These are phyloP conservation scores for Acanthoscelides obtectus DNA, from an alignment of 2,888 invertebrate species.

Conservation along the genomic window DNA sequence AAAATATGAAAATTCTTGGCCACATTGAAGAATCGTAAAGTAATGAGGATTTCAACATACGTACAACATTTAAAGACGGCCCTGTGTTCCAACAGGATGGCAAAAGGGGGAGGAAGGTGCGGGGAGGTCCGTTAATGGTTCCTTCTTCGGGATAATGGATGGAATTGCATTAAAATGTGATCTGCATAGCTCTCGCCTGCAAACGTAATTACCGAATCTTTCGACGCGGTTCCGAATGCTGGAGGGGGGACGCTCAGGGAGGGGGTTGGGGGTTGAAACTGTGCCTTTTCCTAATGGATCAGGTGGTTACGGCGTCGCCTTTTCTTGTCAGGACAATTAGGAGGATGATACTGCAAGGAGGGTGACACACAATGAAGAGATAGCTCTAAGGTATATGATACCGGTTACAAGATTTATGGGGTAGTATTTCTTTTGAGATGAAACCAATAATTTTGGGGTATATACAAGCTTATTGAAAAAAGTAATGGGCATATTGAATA, in stretches of 20 bases:
- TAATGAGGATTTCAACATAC: too few relatives aligned
- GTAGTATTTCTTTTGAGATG: neutral
- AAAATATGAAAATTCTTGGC: too few relatives aligned
- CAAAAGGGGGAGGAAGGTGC: slow-evolving; percentile 16
- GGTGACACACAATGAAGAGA: neutral
- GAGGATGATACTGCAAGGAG: slow-evolving; percentile 22
- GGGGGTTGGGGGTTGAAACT: slow-evolving; percentile 13
- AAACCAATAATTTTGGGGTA: neutral
- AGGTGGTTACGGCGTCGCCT: slow-evolving; percentile 40
- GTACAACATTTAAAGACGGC: neutral
- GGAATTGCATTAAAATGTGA: slow-evolving; percentile 53
- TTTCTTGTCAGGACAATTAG: slow-evolving; percentile 40
- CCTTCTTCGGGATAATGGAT: slow-evolving; percentile 49
- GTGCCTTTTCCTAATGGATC: slow-evolving; percentile 37
- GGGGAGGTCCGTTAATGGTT: slow-evolving; percentile 48
- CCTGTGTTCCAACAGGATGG: neutral
- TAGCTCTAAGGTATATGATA: neutral
- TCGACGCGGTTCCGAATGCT: slow-evolving; percentile 39
- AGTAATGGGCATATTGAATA: neutral
- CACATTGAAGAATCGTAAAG: too few relatives aligned
- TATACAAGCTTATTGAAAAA: neutral
- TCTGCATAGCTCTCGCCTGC: slow-evolving; percentile 48
- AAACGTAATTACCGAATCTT: slow-evolving; percentile 44
- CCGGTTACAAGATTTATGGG: neutral
- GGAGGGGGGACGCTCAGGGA: slow-evolving; percentile 20